Conservation (phyloP, 2,888 invertebrate genomes). For the Mythimna pallens region DNA sequence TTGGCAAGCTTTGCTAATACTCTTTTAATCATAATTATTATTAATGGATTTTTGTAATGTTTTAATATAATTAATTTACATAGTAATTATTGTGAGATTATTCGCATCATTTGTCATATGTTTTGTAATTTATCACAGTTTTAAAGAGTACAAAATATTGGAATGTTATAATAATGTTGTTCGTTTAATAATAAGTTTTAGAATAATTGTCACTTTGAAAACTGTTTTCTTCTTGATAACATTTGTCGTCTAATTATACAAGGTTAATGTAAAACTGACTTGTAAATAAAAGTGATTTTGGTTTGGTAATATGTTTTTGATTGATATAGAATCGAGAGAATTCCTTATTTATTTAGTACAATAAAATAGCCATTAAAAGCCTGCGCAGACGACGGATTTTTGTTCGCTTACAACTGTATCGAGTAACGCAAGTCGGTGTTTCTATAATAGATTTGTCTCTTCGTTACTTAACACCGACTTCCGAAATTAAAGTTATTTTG, state of each 20-base stretch:
- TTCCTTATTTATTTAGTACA: too few relatives aligned
- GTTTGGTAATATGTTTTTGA: constrained; percentile 80
- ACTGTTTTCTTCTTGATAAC: constrained; percentile 84
- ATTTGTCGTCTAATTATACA: constrained; percentile 88
- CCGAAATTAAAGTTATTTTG: too few relatives aligned
- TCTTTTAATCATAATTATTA: constrained; percentile 86
- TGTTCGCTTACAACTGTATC: too few relatives aligned
- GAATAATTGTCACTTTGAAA: constrained; percentile 87
- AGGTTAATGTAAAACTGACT: constrained; percentile 84
- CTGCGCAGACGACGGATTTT: too few relatives aligned
- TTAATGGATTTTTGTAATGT: constrained; percentile 88
- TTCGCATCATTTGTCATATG: constrained; percentile 82
- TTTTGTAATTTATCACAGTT: constrained; percentile 90
- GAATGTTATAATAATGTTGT: constrained; percentile 90
- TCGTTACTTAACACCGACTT: too few relatives aligned
- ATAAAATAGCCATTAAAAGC: too few relatives aligned
- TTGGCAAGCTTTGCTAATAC: constrained; percentile 85
- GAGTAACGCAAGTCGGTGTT: too few relatives aligned
- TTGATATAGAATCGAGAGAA: constrained; percentile 5
- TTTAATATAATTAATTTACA: constrained; percentile 89
- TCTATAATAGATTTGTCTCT: too few relatives aligned
- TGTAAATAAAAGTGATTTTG: constrained; percentile 91
- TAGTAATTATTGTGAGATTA: constrained; percentile 88
- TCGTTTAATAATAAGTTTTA: constrained; percentile 88
- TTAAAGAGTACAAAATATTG: constrained; percentile 91